phyloP scores from a whole-genome alignment of 1,140 invertebrate species.

The Rhagoletis pomonella region DNA sequence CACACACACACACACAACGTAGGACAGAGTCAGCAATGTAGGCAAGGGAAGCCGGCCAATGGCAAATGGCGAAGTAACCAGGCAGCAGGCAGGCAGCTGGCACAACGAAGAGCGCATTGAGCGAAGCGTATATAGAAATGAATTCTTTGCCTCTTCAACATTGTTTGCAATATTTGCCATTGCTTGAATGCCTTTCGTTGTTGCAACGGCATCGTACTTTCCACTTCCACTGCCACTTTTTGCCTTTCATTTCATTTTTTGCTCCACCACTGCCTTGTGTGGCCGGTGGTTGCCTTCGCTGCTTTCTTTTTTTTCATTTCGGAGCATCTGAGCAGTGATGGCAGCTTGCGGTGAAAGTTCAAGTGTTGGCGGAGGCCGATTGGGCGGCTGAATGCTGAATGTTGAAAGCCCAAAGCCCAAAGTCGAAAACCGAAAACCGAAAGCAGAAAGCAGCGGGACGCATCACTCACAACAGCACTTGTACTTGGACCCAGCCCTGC shows the following conservation, averaged over 20 bases:
- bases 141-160: constrained; percentile 29
- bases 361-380: constrained; percentile 50
- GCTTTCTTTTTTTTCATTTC: constrained; percentile 7
- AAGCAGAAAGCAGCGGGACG: background rate
- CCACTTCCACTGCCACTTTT: background rate
- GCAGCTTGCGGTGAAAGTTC: constrained; percentile 43
- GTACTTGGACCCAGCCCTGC: constrained; percentile 2
- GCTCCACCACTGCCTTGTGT: background rate
- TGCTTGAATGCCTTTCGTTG: constrained; percentile 27
- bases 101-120: background rate
- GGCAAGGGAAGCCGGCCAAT: background rate
- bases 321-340: background rate
- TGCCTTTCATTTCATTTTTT: constrained; percentile 32
- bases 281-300: background rate
- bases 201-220: constrained; percentile 1
- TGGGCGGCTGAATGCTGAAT: constrained; percentile 38
- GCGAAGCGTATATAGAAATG: constrained; percentile 22
- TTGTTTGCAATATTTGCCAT: constrained; percentile 48
- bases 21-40: background rate
- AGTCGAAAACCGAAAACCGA: background rate
- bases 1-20: background rate
- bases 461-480: constrained; percentile 17
- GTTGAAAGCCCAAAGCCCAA: background rate
- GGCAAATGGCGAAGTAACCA: background rate
- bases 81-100: background rate